Percentiles rank a stretch among this genome's conserved stretches.
phyloP scores from a whole-genome alignment of 1,140 invertebrate genomes.

The Bombyx mori region DNA sequence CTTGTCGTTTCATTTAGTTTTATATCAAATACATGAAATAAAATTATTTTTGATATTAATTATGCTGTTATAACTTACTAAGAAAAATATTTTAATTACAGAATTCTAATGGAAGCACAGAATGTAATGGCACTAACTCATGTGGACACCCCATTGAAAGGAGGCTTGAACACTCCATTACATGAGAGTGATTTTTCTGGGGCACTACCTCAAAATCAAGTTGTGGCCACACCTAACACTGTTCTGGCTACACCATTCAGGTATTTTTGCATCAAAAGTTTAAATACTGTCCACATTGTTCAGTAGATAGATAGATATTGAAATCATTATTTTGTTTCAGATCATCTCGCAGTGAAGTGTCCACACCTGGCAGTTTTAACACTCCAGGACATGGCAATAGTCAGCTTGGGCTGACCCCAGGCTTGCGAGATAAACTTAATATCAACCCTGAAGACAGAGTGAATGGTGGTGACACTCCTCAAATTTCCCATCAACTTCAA shows the following conservation, averaged over 20 bases:
- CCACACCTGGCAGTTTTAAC: constrained; percentile 64
- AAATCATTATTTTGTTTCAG: constrained; percentile 20
- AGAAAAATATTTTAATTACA: constrained; percentile 17
- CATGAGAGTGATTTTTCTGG: constrained; percentile 91
- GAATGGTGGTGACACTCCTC: constrained; percentile 78
- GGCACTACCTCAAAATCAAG: constrained; percentile 81
- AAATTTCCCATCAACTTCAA: constrained; percentile 74
- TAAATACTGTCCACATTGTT: not conserved
- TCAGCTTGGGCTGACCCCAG: constrained; percentile 33
- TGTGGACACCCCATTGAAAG: constrained; percentile 97
- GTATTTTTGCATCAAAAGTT: constrained; percentile 38
- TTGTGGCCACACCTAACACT: constrained; percentile 93
- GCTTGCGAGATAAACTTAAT: constrained; percentile 92
- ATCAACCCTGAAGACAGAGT: constrained; percentile 92
- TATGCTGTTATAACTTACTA: not conserved
- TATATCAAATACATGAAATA: not conserved
- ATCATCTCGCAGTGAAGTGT: constrained; percentile 58
- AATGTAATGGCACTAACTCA: constrained; percentile 98
- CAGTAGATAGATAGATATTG: not conserved
- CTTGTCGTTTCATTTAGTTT: not conserved
- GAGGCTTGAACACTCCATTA: constrained; percentile 94
- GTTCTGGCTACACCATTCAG: constrained; percentile 94
- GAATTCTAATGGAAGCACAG: constrained; percentile 93
- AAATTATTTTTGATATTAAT: no score
- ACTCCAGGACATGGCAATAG: constrained; percentile 53